phyloP scores from a whole-genome alignment of 2,797 vertebrate genomes.

The Neomorphus geoffroyi region DNA sequence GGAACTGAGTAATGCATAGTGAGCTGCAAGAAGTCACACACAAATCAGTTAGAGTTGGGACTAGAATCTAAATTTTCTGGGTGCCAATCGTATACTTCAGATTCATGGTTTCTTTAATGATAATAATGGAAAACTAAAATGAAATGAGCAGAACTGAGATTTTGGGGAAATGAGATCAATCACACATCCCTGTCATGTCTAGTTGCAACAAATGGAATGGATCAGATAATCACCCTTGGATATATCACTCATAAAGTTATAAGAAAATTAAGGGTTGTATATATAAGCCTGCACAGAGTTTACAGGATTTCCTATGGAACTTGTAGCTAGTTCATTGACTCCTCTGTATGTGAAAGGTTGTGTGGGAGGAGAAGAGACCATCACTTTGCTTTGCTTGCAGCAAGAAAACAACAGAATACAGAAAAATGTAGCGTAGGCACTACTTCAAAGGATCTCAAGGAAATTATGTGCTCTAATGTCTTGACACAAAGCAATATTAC shows the following conservation, averaged over 20 bases:
- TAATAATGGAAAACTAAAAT: not conserved
- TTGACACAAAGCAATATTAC: not conserved
- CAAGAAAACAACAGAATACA: not conserved
- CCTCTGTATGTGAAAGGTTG: not conserved
- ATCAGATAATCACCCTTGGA: not conserved
- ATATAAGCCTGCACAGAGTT: not conserved
- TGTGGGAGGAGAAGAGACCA: fast-evolving
- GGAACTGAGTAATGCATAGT: not conserved
- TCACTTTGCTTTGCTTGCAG: not conserved
- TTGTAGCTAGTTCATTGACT: not conserved
- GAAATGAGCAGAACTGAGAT: not conserved
- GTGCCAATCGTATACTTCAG: not conserved
- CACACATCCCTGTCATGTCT: not conserved
- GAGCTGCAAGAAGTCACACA: not conserved
- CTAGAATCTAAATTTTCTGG: not conserved
- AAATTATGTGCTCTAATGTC: not conserved
- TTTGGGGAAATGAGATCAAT: not conserved
- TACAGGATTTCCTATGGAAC: not conserved
- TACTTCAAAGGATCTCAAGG: not conserved
- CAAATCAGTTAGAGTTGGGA: not conserved
- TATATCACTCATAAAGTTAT: not conserved
- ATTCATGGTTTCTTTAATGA: not conserved
- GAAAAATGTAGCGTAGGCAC: not conserved
- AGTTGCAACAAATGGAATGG: not conserved
- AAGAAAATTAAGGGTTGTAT: not conserved